Conservation (phyloP, 2,113 vertebrate species). For the Aphelocoma coerulescens region DNA sequence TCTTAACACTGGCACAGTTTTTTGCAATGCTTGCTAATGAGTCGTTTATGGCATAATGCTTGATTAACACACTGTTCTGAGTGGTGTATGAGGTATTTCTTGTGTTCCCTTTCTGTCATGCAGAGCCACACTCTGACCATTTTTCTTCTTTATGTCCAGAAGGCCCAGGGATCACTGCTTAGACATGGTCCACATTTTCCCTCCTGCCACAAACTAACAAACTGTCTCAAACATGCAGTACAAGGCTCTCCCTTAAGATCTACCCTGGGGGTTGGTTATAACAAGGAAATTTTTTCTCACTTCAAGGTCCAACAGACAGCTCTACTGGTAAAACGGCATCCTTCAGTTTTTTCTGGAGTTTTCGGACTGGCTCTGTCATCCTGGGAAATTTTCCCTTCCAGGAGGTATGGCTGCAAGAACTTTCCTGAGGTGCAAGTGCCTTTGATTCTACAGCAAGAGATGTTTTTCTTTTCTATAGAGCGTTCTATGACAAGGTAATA, state of each 20-base stretch:
- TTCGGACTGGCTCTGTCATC: background rate
- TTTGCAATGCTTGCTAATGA: background rate
- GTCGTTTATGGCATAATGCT: background rate
- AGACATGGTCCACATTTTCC: fast-evolving
- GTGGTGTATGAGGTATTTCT: background rate
- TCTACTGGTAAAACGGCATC: background rate
- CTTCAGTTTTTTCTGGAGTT: background rate
- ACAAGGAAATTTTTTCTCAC: background rate
- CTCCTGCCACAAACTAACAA: background rate
- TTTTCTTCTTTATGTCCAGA: background rate
- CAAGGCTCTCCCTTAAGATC: background rate
- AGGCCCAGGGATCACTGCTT: background rate
- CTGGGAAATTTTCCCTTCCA: background rate
- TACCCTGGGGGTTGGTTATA: background rate
- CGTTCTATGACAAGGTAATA: background rate
- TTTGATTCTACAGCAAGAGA: background rate
- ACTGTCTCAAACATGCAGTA: background rate
- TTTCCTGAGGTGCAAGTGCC: background rate
- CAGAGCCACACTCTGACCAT: background rate
- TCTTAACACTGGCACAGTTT: background rate
- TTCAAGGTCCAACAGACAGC: background rate
- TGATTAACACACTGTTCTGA: background rate
- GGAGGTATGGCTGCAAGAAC: background rate
- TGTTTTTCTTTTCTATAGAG: background rate
- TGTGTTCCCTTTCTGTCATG: background rate